Percentiles rank a stretch among this genome's conserved stretches.
Evolutionary conservation across 2,113 vertebrate species (phyloP).

Genomic region (Hemicordylus capensis): DNA sequence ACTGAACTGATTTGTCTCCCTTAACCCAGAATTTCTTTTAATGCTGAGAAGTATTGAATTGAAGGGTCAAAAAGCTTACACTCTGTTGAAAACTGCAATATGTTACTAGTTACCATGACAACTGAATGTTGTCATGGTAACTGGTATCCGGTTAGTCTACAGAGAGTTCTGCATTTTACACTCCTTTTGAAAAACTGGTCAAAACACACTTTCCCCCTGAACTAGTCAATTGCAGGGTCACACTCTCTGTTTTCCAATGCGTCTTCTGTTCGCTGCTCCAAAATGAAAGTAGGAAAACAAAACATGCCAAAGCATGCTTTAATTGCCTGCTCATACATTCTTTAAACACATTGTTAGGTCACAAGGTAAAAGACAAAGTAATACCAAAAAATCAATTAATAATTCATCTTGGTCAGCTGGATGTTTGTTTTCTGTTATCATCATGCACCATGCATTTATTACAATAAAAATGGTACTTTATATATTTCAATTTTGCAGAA

Average conservation of each 20-base stretch:
- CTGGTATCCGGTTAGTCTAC: constrained; percentile 33
- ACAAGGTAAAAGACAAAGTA: not conserved
- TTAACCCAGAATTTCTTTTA: not conserved
- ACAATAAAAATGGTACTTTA: not conserved
- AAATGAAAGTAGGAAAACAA: not conserved
- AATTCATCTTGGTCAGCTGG: not conserved
- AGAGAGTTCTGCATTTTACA: constrained; percentile 32
- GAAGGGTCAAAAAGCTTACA: constrained; percentile 14
- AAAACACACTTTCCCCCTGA: constrained; percentile 29
- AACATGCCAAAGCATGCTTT: not conserved
- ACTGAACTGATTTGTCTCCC: not conserved
- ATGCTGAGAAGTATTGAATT: not conserved
- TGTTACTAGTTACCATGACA: constrained; percentile 39
- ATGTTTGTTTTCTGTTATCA: not conserved
- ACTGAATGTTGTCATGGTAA: constrained; percentile 69
- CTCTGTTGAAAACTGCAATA: constrained; percentile 29
- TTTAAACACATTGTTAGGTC: not conserved
- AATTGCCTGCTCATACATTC: not conserved
- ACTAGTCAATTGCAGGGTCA: constrained; percentile 3
- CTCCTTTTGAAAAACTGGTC: constrained; percentile 43
- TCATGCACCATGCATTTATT: not conserved
- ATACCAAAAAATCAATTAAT: constrained; percentile 1
- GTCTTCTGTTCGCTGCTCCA: constrained; percentile 4
- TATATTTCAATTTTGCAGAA: not conserved
- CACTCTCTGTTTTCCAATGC: constrained; percentile 10